Base-by-base conservation (phyloP, 1,140 invertebrate species). In the Phortica variegata region DNA sequence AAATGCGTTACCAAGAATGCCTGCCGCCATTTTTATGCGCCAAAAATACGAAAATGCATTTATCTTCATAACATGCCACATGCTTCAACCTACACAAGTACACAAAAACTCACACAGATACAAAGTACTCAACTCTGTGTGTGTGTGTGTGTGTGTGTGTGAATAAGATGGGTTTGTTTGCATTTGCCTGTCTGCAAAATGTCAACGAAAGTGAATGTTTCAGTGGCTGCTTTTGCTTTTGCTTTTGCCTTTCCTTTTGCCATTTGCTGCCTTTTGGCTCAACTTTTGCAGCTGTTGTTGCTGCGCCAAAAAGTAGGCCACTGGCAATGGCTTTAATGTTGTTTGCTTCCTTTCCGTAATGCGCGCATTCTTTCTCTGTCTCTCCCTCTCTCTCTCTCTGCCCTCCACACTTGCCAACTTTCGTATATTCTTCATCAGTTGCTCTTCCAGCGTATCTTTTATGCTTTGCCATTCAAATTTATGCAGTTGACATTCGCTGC, bases 51-150 rank as follows among this genome's bases (percentile, higher is more conserved):
- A 56, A 59, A 43, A 60, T 47, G 49, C 66, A 68, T 68, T 60
- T 58, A 66, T 63, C 62, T 66, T 68, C 56, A 66, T 68, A 66
- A 68, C 63, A 62, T 66, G 68, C 48, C 56, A 54, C 62, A 66
- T 60, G 52, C 68, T 68, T 57, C 60, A 57, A 48, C 50, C 51
- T 68, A 68, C 63, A 68, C 63, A 66, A 62, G 63, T 66, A 50
- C 62, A 66, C 62, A 62, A 62, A 43, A 40, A 49, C 49, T 45
- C 53, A 57, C 54, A 52, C 54, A 26, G 43, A 43, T 38, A 46
- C 42, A 50, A 40, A 54, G 6, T 29, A 29, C 26, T 12, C 26
- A 7, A 6, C 6, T 29, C 6, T 7, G 47, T 31, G 59, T 42
- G 26, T 19, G 37, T 38, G 19, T 49, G 38, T 40, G 13, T 39